Conservation (phyloP, 2,113 vertebrate species). For the Butorides virescens region DNA sequence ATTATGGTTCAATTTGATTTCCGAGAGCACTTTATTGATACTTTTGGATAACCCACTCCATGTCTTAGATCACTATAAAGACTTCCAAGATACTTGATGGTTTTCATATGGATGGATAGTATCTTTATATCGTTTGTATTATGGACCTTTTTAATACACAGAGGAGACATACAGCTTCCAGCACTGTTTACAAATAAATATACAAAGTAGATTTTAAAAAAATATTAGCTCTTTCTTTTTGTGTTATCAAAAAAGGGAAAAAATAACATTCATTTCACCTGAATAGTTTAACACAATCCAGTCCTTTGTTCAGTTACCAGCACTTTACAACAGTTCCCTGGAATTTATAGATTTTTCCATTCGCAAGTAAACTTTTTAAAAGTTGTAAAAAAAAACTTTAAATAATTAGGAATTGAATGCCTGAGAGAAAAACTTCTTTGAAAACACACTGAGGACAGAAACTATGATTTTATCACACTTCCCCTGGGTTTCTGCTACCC, state of each 20-base stretch:
- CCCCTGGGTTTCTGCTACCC: neutral
- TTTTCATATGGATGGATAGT: neutral
- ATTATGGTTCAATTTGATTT: neutral
- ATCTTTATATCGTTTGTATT: neutral
- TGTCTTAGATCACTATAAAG: neutral
- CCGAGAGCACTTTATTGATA: neutral
- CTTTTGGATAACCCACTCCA: neutral
- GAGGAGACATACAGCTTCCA: neutral
- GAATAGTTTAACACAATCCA: neutral
- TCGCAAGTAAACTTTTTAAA: constrained; percentile 28
- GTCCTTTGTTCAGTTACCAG: constrained; percentile 28
- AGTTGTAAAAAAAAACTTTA: neutral
- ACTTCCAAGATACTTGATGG: neutral
- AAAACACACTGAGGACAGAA: constrained; percentile 19
- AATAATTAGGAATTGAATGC: constrained; percentile 30
- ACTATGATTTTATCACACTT: constrained; percentile 10
- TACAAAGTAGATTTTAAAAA: neutral
- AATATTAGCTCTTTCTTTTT: neutral
- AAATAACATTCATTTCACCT: constrained; percentile 16
- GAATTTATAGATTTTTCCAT: constrained; percentile 66
- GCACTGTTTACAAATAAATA: constrained; percentile 16
- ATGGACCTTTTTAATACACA: neutral
- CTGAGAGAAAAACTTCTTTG: constrained; percentile 34
- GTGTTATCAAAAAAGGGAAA: neutral
- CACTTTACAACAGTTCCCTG: constrained; percentile 41